Base-by-base conservation (phyloP, 2,113 vertebrate species). In the Theristicus caerulescens region DNA sequence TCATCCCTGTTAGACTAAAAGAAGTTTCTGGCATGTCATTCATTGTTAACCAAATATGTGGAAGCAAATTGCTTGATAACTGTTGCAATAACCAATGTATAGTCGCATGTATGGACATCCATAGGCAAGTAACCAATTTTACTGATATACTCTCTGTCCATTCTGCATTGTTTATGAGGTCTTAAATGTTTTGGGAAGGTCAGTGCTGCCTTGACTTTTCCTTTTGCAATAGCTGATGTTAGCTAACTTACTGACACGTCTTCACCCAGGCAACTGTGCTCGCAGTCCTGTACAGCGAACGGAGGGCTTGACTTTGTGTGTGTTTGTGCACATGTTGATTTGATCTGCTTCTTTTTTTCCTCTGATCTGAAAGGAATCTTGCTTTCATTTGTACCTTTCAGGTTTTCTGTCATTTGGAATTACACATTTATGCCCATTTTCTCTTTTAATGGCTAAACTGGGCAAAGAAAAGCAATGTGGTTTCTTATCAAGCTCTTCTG, bases 1-100 rank as follows among this genome's bases (percentile, higher is more conserved):
- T 98, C 98, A 69, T 98, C 98, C 91, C 93, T 98, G 84, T 98
- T 98, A 98, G 97, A 98, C 97, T 98, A 98, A 98, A 95, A 4
- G 97, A 94, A 96, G 94, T 95, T 81, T 96, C 97, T 97, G 97
- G 96, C 97, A 95, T 98, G 97, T 88, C 97, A 89, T 78, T 97
- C 96, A 25, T 96, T 97, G 96, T 97, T 98, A 98, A 97, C 77
- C 96, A 96, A 96, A 96, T 96, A 25, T 65, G 92, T 36, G 86
- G 97, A 95, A 92, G 95, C 96, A 88, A 92, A 95, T 77, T 80
- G 87, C 79, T 92, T 96, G 97, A 27, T 98, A 98, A 96, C 89
- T 70, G 66, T 96, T 81, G 94, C 96, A 95, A 97, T 98, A 97
- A 97, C 92, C 94, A 95, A 91, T 95, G 97, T 97, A 97, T 97